Percentiles rank a stretch among this genome's conserved stretches.
These are phyloP conservation scores for Pollenia angustigena DNA, from an alignment of 2,888 invertebrate genomes.

Conservation along the genomic window DNA sequence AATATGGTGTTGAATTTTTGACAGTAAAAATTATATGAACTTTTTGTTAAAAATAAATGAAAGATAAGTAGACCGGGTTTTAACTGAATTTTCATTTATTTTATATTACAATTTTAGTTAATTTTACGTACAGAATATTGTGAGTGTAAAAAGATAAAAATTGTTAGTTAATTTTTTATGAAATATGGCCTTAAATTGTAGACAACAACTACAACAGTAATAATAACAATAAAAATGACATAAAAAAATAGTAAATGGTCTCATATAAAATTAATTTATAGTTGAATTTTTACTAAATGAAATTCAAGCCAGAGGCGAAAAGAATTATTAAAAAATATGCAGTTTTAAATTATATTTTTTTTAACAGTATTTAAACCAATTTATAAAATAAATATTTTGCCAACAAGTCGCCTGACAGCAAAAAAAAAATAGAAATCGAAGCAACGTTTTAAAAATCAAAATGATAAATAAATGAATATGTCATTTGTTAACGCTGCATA, in stretches of 20 bases:
- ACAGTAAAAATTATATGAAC: too few relatives aligned
- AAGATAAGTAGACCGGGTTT: too few relatives aligned
- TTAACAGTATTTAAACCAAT: slow-evolving; percentile 44
- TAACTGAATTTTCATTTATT: too few relatives aligned
- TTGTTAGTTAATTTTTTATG: slow-evolving; percentile 44
- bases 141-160: slow-evolving; percentile 31
- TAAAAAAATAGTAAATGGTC: neutral
- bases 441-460: too few relatives aligned
- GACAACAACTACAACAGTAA: neutral
- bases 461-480: too few relatives aligned
- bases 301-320: neutral
- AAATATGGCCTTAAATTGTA: slow-evolving; percentile 16
- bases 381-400: slow-evolving; percentile 46
- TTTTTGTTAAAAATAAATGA: too few relatives aligned
- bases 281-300: slow-evolving; percentile 49
- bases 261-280: slow-evolving; percentile 37
- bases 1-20: too few relatives aligned
- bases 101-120: too few relatives aligned
- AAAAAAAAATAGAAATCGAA: slow-evolving; percentile 11
- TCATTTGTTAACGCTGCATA: too few relatives aligned
- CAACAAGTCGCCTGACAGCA: neutral
- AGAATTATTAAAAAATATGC: neutral
- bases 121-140: too few relatives aligned
- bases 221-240: slow-evolving; percentile 2
- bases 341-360: slow-evolving; percentile 29